A percentile compares a stretch with the other conserved stretches of the same genome.
Conservation (phyloP, 2,888 invertebrate genomes). For the Oxyteleia sp. region DNA sequence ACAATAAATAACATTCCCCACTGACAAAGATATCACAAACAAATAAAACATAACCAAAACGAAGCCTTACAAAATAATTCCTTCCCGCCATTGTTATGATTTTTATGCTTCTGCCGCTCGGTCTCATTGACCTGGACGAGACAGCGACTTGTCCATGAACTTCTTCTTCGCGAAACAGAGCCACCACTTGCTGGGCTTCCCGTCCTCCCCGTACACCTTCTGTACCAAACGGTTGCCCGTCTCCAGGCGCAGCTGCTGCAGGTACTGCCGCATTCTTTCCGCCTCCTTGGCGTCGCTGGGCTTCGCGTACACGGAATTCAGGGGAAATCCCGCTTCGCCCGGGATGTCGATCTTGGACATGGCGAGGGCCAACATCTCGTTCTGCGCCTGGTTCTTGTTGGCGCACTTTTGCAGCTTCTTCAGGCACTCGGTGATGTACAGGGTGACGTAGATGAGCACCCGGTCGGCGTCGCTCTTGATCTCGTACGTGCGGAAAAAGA, state of each 20-base stretch:
- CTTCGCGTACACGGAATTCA: slow-evolving; percentile 98
- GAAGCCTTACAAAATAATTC: too few species aligned
- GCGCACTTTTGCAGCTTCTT: slow-evolving; percentile 97
- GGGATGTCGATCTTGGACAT: slow-evolving; percentile 98
- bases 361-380: slow-evolving; percentile 98
- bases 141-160: slow-evolving; percentile 99
- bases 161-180: slow-evolving; percentile 99
- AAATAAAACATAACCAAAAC: too few species aligned
- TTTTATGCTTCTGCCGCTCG: slow-evolving; percentile 11
- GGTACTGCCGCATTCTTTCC: slow-evolving; percentile 97
- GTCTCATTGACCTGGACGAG: slow-evolving; percentile 94
- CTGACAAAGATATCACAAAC: too few species aligned
- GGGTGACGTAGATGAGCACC: slow-evolving; percentile 98
- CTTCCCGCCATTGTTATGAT: too few species aligned
- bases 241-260: slow-evolving; percentile 98
- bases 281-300: slow-evolving; percentile 93
- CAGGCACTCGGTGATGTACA: slow-evolving; percentile 99
- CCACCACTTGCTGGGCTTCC: slow-evolving; percentile 99
- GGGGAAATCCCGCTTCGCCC: slow-evolving; percentile 97
- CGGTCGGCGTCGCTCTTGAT: slow-evolving; percentile 99
- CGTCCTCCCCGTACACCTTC: slow-evolving; percentile 93
- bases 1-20: too few species aligned
- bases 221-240: slow-evolving; percentile 97
- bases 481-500: slow-evolving; percentile 99
- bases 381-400: slow-evolving; percentile 95